Evolutionary conservation across 1,140 invertebrate species (phyloP).

Genomic region (Drosophila punjabiensis): DNA sequence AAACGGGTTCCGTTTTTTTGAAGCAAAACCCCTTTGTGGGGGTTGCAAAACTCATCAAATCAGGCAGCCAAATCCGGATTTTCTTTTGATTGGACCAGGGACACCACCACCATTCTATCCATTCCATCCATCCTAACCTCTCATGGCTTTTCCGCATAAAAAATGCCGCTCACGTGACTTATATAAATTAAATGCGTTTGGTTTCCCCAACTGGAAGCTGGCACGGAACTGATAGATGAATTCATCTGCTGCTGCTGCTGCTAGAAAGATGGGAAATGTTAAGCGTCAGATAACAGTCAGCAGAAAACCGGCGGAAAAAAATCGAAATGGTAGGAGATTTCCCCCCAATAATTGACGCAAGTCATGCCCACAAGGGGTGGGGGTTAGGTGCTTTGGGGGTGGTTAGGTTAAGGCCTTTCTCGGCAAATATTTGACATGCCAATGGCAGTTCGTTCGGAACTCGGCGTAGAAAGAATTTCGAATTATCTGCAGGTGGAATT

Average conservation of each 20-base stretch:
- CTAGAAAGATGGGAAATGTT: constrained; percentile 46
- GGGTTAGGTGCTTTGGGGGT: neutral
- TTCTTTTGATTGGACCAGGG: constrained; percentile 42
- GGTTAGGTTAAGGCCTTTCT: constrained; percentile 17
- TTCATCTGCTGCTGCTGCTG: constrained; percentile 30
- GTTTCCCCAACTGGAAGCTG: constrained; percentile 28
- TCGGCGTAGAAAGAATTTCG: constrained; percentile 27
- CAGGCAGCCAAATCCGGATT: constrained; percentile 52
- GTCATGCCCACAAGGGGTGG: constrained; percentile 47
- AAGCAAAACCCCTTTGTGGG: constrained; percentile 13
- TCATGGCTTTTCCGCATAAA: constrained; percentile 44
- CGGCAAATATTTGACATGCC: constrained; percentile 61
- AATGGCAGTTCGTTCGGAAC: constrained; percentile 13
- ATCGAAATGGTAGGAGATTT: constrained; percentile 2
- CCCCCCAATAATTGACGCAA: constrained; percentile 62
- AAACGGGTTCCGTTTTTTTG: neutral
- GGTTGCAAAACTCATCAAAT: constrained; percentile 61
- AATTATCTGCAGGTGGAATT: constrained; percentile 54
- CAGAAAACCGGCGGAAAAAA: constrained; percentile 8
- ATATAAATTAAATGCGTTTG: constrained; percentile 72
- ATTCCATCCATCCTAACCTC: neutral
- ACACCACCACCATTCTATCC: neutral
- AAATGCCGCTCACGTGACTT: constrained; percentile 75
- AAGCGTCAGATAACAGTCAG: constrained; percentile 53
- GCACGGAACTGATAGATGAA: constrained; percentile 46